Conservation (phyloP, 2,797 vertebrate species). For the Sphaeramia orbicularis region DNA sequence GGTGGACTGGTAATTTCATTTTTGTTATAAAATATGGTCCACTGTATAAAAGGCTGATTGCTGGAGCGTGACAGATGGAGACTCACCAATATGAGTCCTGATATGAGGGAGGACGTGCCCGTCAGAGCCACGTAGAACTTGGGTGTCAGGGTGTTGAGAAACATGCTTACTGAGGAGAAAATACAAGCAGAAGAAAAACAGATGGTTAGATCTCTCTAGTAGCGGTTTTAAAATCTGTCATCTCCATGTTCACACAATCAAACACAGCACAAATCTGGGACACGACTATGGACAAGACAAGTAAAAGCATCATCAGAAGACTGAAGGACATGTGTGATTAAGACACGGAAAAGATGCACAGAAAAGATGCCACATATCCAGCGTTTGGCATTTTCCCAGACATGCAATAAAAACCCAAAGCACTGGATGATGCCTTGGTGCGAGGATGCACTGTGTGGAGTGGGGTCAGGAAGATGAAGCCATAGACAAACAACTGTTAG, state of each 20-base stretch:
- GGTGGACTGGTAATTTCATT: no score
- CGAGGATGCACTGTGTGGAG: no score
- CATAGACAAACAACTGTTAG: no score
- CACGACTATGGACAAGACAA: conserved; percentile 5
- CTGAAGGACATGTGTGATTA: conserved; percentile 29
- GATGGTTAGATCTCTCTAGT: conserved; percentile 1
- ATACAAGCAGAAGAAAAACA: conserved; percentile 40
- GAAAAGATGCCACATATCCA: conserved; percentile 22
- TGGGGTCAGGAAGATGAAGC: no score
- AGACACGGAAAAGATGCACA: no score
- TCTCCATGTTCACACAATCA: conserved; percentile 23
- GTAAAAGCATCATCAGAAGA: conserved; percentile 12
- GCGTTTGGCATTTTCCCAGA: conserved; percentile 42
- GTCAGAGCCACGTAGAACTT: conserved; percentile 99
- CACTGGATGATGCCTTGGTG: no score
- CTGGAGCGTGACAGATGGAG: no score
- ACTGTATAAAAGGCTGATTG: no score
- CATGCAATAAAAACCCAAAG: conserved; percentile 31
- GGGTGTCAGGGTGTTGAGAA: conserved; percentile 98
- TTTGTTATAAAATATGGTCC: no score
- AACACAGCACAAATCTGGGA: conserved; percentile 31
- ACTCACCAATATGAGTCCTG: conserved; percentile 98
- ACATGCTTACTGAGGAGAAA: conserved; percentile 94
- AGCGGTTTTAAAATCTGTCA: neutral
- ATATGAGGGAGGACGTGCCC: conserved; percentile 97